Evolutionary conservation across 2,797 vertebrate species (phyloP).

Genomic region (Passerculus sandwichensis): DNA sequence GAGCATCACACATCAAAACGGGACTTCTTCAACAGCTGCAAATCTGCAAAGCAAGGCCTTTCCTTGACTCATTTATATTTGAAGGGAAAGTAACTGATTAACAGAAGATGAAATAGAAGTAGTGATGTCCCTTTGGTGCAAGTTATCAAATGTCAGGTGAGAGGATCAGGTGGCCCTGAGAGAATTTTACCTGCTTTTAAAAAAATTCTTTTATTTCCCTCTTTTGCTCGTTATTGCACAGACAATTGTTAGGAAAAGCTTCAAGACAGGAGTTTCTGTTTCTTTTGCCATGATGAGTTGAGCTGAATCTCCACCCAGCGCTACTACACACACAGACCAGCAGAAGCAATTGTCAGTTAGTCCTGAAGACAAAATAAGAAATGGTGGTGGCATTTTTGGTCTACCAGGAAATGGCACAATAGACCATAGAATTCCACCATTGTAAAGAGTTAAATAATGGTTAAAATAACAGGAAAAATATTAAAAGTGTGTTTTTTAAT

Average conservation of each 20-base stretch:
- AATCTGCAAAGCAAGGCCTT: neutral
- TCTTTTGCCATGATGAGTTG: neutral
- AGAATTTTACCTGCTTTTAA: neutral
- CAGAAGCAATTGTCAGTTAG: neutral
- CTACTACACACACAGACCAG: neutral
- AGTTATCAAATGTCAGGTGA: neutral
- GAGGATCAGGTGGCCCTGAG: neutral
- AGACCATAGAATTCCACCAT: neutral
- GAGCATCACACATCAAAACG: neutral
- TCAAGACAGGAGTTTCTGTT: neutral
- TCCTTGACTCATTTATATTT: neutral
- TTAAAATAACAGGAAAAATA: constrained; percentile 32
- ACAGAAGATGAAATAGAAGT: neutral
- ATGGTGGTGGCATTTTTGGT: neutral
- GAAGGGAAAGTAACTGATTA: neutral
- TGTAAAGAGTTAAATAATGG: neutral
- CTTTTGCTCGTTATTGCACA: neutral
- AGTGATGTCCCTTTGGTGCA: neutral
- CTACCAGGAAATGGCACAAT: neutral
- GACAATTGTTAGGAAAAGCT: neutral
- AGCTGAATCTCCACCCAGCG: neutral
- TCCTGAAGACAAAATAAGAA: neutral
- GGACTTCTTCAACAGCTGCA: neutral
- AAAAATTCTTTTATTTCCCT: neutral
- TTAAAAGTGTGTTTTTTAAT: neutral